Evolutionary conservation across 1,140 invertebrate genomes (phyloP), one percentile per base, ranked within the genome.

Genomic region (Ditylenchus dipsaci): DNA sequence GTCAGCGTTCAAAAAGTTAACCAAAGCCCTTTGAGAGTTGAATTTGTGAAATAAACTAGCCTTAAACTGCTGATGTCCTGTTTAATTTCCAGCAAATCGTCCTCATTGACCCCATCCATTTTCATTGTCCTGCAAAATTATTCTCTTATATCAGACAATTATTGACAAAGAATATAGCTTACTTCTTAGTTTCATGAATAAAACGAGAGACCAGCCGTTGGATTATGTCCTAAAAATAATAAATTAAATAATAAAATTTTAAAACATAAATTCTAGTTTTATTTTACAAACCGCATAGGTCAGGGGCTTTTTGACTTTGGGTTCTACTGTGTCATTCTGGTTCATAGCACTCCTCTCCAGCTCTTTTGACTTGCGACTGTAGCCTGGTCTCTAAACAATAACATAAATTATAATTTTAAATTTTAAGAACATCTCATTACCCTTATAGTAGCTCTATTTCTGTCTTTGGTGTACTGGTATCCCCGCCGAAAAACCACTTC

Each of bases 21-120:
- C n/a, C n/a, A n/a, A n/a, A n/a, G n/a, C n/a, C n/a, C n/a, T n/a
- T n/a, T n/a, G n/a, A 38, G 11, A 38, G 33, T 38, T 38, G n/a
- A n/a, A n/a, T n/a, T 38, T 5, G n/a, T 53, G 8, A 21, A 53
- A 53, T 7, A 21, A 53, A 21, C 49, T 53, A 26, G 23, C 49
- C 87, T 84, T n/a, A 87, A 79, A 81, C 86, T 87, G 17, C 86
- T 87, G 1, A 87, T 87, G 73, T 87, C 87, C 71, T 87, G 87
- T 79, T 88, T 88, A 45, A 87, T 87, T 76, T 87, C 87, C 23
- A 87, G 76, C n/a, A 87, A 74, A 72, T 87, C 86, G 67, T 87
- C 87, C 74, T 87, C 87, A 74, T 87, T 87, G 1, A 88, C 86
- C 3, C 86, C 86, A 72, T 86, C 86, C 77, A 87, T 85, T 45